These are phyloP conservation scores for Dorcus hopei DNA, from an alignment of 2,888 invertebrate genomes.

Conservation along the genomic window DNA sequence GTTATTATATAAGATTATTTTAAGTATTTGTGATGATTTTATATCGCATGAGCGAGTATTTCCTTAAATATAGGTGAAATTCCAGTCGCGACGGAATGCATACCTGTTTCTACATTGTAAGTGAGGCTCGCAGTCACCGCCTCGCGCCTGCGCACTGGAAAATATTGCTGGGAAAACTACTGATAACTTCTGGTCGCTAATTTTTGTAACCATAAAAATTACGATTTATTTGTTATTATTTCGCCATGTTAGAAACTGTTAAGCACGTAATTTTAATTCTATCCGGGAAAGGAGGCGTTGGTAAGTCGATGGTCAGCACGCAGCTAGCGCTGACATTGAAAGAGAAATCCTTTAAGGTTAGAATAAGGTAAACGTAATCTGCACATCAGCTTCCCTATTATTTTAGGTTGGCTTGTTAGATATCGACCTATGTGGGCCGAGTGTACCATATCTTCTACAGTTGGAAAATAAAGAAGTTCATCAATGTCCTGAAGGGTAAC, in stretches of 20 bases:
- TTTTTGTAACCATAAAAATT: neutral
- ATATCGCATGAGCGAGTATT: too few relatives aligned
- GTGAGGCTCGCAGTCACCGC: too few relatives aligned
- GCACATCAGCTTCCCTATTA: slow-evolving; percentile 7
- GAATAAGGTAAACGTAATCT: slow-evolving; percentile 17
- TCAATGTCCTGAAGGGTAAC: slow-evolving; percentile 80
- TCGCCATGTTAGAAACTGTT: slow-evolving; percentile 70
- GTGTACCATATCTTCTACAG: slow-evolving; percentile 83
- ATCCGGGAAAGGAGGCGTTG: slow-evolving; percentile 98
- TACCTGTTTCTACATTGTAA: too few relatives aligned
- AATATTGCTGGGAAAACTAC: too few relatives aligned
- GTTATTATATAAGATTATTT: too few relatives aligned
- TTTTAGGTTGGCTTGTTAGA: slow-evolving; percentile 87
- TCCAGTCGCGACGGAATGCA: too few relatives aligned
- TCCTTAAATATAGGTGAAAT: too few relatives aligned
- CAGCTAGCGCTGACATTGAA: slow-evolving; percentile 85
- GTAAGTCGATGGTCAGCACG: slow-evolving; percentile 95
- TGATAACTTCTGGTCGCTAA: too few relatives aligned
- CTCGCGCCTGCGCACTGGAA: too few relatives aligned
- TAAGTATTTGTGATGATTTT: too few relatives aligned
- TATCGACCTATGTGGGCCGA: slow-evolving; percentile 93
- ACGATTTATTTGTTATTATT: slow-evolving; percentile 5
- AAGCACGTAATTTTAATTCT: slow-evolving; percentile 88
- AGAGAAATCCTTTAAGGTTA: slow-evolving; percentile 76
- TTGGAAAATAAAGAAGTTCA: slow-evolving; percentile 83